A percentile compares a stretch with the other conserved stretches of the same genome.
phyloP scores from a whole-genome alignment of 2,113 vertebrate genomes.

The Diphyllodes magnificus region DNA sequence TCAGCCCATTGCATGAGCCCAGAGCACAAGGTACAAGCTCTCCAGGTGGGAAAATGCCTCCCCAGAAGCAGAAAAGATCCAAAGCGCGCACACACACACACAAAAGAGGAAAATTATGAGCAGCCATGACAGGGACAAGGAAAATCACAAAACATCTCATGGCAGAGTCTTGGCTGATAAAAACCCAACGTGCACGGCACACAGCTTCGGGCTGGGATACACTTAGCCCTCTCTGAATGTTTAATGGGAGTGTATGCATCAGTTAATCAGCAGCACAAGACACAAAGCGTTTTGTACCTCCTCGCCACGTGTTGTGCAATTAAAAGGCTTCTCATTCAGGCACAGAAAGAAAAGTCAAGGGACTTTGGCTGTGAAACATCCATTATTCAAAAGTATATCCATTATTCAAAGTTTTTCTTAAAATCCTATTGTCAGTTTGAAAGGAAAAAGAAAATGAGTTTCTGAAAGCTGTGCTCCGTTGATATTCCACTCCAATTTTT shows the following conservation, averaged over 20 bases:
- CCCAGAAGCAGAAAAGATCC: neutral
- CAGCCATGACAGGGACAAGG: neutral
- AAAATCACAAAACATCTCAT: neutral
- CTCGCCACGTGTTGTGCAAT: slow-evolving; percentile 28
- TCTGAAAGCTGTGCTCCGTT: slow-evolving; percentile 35
- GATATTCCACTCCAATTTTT: slow-evolving; percentile 27
- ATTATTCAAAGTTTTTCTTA: slow-evolving; percentile 63
- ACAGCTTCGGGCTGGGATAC: neutral
- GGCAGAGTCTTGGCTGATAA: neutral
- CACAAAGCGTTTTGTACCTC: slow-evolving; percentile 41
- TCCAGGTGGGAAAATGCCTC: neutral
- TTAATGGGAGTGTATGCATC: slow-evolving; percentile 28
- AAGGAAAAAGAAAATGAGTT: slow-evolving; percentile 48
- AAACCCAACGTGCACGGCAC: neutral
- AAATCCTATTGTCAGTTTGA: slow-evolving; percentile 55
- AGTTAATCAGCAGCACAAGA: slow-evolving; percentile 28
- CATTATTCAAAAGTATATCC: slow-evolving; percentile 64
- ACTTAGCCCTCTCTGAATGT: slow-evolving; percentile 29
- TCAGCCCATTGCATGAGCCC: neutral
- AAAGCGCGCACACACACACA: neutral
- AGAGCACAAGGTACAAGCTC: neutral
- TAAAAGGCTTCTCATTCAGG: slow-evolving; percentile 53
- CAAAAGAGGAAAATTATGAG: neutral
- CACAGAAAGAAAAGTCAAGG: slow-evolving; percentile 46
- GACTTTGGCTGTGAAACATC: slow-evolving; percentile 28